These are phyloP conservation scores for Phyto melanocephala DNA, from an alignment of 2,888 invertebrate genomes.

Conservation along the genomic window DNA sequence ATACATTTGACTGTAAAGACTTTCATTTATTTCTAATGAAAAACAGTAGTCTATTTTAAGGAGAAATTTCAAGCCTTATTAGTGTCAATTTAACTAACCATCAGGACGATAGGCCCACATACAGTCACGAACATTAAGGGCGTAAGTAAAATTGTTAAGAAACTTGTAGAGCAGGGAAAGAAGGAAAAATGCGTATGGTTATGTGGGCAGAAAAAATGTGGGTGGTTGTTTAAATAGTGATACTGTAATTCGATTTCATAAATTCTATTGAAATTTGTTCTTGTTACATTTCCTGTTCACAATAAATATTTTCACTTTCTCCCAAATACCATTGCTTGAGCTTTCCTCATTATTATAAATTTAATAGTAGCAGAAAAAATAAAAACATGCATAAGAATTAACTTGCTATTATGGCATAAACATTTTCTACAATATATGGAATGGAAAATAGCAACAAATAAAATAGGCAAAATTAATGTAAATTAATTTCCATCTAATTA, in stretches of 20 bases:
- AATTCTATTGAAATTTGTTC: constrained; percentile 28
- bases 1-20: background rate
- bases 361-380: background rate
- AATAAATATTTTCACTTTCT: background rate
- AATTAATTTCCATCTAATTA: constrained; percentile 54
- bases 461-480: constrained; percentile 10
- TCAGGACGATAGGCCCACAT: background rate
- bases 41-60: background rate
- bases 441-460: background rate
- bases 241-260: background rate
- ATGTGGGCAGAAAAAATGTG: background rate
- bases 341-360: background rate
- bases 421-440: too few relatives aligned
- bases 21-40: background rate
- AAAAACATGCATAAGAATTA: background rate
- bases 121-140: background rate
- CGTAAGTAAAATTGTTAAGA: background rate
- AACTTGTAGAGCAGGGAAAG: background rate
- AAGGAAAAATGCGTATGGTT: too few relatives aligned
- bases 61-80: constrained; percentile 11
- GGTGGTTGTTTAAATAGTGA: background rate
- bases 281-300: background rate
- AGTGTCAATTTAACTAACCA: constrained; percentile 12
- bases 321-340: too few relatives aligned
- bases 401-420: too few relatives aligned